phyloP scores from a whole-genome alignment of 2,888 invertebrate species.

The Romanomermis culicivorax region DNA sequence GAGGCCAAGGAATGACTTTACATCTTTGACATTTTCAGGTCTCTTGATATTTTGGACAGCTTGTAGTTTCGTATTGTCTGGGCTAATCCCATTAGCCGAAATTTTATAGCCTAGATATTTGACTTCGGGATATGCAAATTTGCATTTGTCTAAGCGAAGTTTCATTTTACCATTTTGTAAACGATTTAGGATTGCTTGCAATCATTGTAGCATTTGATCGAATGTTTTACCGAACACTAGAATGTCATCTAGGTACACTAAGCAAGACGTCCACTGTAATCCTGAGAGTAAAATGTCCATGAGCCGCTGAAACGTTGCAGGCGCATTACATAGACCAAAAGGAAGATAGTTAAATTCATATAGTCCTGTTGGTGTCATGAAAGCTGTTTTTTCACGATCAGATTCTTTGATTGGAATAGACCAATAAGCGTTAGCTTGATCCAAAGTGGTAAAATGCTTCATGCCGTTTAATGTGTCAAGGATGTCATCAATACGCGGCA shows the following conservation, averaged over 20 bases:
- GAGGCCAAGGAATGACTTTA: slow-evolving; percentile 15
- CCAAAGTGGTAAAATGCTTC: slow-evolving; percentile 7
- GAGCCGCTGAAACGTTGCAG: slow-evolving; percentile 13
- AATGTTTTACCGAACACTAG: neutral
- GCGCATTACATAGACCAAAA: slow-evolving; percentile 14
- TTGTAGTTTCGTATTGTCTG: too few species aligned
- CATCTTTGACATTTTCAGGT: slow-evolving; percentile 9
- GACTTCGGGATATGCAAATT: neutral
- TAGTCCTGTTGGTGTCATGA: slow-evolving; percentile 10
- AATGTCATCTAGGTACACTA: slow-evolving; percentile 9
- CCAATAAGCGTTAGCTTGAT: slow-evolving; percentile 8
- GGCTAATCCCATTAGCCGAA: too few species aligned
- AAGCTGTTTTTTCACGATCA: slow-evolving; percentile 12
- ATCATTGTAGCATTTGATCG: neutral
- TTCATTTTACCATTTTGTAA: neutral
- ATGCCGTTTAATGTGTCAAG: neutral
- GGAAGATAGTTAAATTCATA: slow-evolving; percentile 13
- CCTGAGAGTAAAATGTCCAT: neutral
- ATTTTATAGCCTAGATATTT: slow-evolving; percentile 3
- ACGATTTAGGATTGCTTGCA: neutral
- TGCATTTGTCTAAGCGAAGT: slow-evolving; percentile 1
- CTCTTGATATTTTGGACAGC: too few species aligned
- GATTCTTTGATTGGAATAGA: slow-evolving; percentile 7
- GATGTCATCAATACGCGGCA: slow-evolving; percentile 3
- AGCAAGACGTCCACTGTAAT: neutral